phyloP scores from a whole-genome alignment of 2,113 vertebrate genomes.

The Vulpes ferrilata region DNA sequence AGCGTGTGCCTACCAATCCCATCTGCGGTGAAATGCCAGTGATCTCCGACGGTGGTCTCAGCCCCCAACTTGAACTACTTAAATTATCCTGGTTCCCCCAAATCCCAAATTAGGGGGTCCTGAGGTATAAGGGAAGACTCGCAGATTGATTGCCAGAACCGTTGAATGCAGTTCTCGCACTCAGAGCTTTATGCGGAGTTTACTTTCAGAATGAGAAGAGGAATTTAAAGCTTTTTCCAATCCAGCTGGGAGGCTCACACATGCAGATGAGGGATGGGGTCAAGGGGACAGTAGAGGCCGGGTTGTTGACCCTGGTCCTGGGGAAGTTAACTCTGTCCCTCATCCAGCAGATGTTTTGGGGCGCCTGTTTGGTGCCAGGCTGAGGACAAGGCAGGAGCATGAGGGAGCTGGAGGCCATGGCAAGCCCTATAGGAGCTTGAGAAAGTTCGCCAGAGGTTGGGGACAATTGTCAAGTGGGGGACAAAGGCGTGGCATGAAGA shows the following conservation, averaged over 20 bases:
- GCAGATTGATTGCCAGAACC: neutral
- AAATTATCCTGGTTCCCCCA: neutral
- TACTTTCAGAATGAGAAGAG: neutral
- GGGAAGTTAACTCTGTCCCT: neutral
- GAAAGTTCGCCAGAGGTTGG: neutral
- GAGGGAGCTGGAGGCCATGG: neutral
- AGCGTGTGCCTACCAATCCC: accelerated
- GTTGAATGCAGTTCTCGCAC: accelerated
- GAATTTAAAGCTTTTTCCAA: neutral
- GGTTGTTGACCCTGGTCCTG: accelerated
- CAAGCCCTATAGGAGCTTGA: neutral
- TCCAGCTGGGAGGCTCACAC: neutral
- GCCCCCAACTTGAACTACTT: no score
- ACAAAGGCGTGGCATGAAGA: accelerated
- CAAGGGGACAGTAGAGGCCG: neutral
- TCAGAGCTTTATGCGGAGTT: neutral
- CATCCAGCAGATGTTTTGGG: neutral
- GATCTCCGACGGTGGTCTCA: neutral
- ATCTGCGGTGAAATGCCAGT: neutral
- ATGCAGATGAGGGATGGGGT: neutral
- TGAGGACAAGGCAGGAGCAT: neutral
- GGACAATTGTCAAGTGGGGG: neutral
- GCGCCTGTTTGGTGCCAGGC: neutral
- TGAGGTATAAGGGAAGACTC: accelerated
- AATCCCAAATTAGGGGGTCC: accelerated